Evolutionary conservation across 2,888 invertebrate species (phyloP).

Genomic region (Mythimna vitellina): DNA sequence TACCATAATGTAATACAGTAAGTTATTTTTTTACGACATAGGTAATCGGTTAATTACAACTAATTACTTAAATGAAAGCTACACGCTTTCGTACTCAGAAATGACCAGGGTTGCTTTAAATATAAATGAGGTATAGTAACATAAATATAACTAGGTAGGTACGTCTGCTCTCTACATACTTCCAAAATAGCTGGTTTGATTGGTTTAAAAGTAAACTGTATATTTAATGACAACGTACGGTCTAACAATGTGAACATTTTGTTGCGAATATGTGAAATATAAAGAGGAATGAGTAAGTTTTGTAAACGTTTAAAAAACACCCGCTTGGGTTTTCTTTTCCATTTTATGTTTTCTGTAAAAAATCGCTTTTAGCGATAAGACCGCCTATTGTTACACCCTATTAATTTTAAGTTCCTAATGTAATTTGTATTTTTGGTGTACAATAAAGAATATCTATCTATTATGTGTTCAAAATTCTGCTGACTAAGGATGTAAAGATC

Average conservation of each 20-base stretch:
- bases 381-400: too few species aligned
- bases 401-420: too few species aligned
- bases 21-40: constrained; percentile 14
- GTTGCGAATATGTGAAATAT: background rate
- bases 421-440: too few species aligned
- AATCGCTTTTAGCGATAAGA: too few species aligned
- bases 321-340: too few species aligned
- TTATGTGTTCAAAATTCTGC: too few species aligned
- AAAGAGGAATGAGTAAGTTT: background rate
- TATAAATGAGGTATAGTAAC: too few species aligned
- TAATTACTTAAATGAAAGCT: constrained; percentile 42
- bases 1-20: background rate
- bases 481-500: background rate
- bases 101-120: constrained; percentile 25
- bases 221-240: constrained; percentile 5
- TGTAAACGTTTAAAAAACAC: background rate
- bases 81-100: constrained; percentile 44
- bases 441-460: too few species aligned
- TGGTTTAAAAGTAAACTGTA: constrained; percentile 7
- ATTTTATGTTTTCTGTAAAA: too few species aligned
- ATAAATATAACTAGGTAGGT: too few species aligned
- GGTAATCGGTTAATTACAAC: constrained; percentile 40
- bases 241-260: background rate
- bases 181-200: constrained; percentile 21
- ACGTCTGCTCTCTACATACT: constrained; percentile 6